Evolutionary conservation across 1,140 invertebrate genomes (phyloP).

Genomic region (Gonatopus flavifemur): DNA sequence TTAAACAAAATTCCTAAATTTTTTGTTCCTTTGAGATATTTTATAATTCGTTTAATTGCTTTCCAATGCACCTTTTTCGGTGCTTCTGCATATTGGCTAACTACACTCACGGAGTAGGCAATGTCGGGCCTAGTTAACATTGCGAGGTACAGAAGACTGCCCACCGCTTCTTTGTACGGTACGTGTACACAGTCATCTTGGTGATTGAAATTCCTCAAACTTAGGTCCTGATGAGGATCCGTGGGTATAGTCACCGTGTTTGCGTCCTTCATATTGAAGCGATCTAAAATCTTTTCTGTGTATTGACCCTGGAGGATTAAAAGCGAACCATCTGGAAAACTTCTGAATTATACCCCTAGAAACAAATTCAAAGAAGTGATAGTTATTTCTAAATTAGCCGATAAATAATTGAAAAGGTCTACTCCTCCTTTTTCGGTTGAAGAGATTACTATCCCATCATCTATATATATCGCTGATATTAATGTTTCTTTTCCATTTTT

Average conservation of each 20-base stretch:
- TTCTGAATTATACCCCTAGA: too few relatives aligned
- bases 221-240: neutral
- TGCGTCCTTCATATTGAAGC: neutral
- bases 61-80: slow-evolving; percentile 35
- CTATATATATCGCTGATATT: slow-evolving; percentile 36
- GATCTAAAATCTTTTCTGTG: neutral
- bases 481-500: slow-evolving; percentile 8
- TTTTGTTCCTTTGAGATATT: slow-evolving; percentile 46
- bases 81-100: slow-evolving; percentile 34
- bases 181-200: slow-evolving; percentile 2
- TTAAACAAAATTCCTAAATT: slow-evolving; percentile 27
- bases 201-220: too few relatives aligned
- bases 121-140: slow-evolving; percentile 46
- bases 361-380: too few relatives aligned
- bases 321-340: too few relatives aligned
- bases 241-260: neutral
- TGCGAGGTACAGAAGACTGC: slow-evolving; percentile 43
- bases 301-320: neutral
- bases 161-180: slow-evolving; percentile 36
- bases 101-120: slow-evolving; percentile 35
- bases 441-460: slow-evolving; percentile 41
- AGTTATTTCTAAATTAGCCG: too few relatives aligned
- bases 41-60: slow-evolving; percentile 42
- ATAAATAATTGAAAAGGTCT: too few relatives aligned
- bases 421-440: slow-evolving; percentile 12